Base-by-base conservation (phyloP, 64 coral and sea anemone genomes). In the Orbicella faveolata region DNA sequence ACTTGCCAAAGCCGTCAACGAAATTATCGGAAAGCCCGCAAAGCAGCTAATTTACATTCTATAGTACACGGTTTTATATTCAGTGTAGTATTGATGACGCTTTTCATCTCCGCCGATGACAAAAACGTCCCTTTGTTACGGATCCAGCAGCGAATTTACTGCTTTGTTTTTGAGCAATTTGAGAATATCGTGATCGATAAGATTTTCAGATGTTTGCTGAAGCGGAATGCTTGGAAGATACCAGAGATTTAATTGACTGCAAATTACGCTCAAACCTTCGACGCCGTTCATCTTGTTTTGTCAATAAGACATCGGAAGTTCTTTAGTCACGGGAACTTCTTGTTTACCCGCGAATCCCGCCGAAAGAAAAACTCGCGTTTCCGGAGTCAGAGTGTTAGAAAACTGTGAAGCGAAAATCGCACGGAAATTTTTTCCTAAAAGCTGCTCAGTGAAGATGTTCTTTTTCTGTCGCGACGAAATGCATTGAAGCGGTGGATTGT, bases 41-140 rank as follows among this genome's bases (percentile, higher is more conserved):
- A 85, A 85, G 64, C 67, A 48, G 82, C 82, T 72, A 85, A 85
- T 85, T 85, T 85, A 85, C 63, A 72, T 72, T 64, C 64, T 37
- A 85, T 26, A 41, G 39, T 52, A 52, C 35, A 39, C 17, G 61
- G 61, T 53, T 48, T 72, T 70, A n/a, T n/a, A 70, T 70, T 23
- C 9, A 16, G 65, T 11, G 13, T 57, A 62, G 33, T 19, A 33
- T 84, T 84, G 63, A 68, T 52, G 82, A 36, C 36, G 11, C 36
- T 85, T 85, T 70, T 72, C 36, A 85, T 73, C 39, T 85, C 33
- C 14, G 48, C 82, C 63, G 63, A 48, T 48, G 44, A 5, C 64
- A 21, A 33, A 52, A 78, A 12, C 10, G 14, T 59, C 48, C 20
- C n/a, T 85, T 85, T 82, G 79, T 64, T 33, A 63, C 13, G 6